These are phyloP conservation scores for Hyppa rectilinea DNA, from an alignment of 2,888 invertebrate genomes.

Conservation along the genomic window DNA sequence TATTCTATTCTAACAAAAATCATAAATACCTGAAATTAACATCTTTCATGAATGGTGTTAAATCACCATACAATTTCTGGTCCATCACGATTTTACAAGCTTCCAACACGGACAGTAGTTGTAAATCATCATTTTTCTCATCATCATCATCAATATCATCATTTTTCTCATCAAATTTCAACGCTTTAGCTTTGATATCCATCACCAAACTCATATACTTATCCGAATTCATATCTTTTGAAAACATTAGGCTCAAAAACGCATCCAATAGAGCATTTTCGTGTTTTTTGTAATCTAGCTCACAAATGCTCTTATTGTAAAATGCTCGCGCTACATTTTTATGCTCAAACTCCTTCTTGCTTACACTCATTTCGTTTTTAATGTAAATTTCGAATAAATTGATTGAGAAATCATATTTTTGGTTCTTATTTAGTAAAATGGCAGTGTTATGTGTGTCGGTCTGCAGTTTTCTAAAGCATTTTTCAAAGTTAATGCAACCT, in stretches of 20 bases:
- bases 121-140: slow-evolving; percentile 68
- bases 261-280: slow-evolving; percentile 79
- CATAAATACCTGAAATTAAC: slow-evolving; percentile 77
- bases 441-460: slow-evolving; percentile 84
- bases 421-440: slow-evolving; percentile 77
- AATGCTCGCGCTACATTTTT: slow-evolving; percentile 82
- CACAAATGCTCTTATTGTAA: slow-evolving; percentile 86
- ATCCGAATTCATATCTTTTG: slow-evolving; percentile 73
- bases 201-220: slow-evolving; percentile 85
- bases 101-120: slow-evolving; percentile 74
- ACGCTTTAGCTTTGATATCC: slow-evolving; percentile 82
- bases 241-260: slow-evolving; percentile 79
- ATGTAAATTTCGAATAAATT: slow-evolving; percentile 81
- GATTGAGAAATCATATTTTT: slow-evolving; percentile 77
- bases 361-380: slow-evolving; percentile 73
- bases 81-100: slow-evolving; percentile 70
- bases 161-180: slow-evolving; percentile 68
- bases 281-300: slow-evolving; percentile 77
- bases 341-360: slow-evolving; percentile 66
- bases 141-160: slow-evolving; percentile 59
- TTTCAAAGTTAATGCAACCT: slow-evolving; percentile 77
- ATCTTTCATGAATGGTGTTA: slow-evolving; percentile 72
- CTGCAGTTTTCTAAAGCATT: slow-evolving; percentile 80
- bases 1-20: too few relatives aligned
- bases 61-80: slow-evolving; percentile 73